phyloP scores from a whole-genome alignment of 53 echinoderm and acorn worm species.

The Patiria pectinifera region DNA sequence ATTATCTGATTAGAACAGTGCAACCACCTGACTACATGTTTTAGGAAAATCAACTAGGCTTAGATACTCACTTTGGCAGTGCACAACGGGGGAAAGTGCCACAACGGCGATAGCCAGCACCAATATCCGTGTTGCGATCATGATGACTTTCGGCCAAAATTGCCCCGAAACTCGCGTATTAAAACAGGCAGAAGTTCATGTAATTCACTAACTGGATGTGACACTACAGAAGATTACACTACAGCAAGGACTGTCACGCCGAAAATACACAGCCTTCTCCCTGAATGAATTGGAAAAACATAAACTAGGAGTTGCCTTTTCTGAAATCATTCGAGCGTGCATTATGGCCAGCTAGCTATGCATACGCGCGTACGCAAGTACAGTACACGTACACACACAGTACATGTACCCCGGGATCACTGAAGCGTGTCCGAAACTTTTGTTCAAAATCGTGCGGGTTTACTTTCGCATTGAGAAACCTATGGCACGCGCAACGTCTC shows the following conservation, averaged over 20 bases:
- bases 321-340: not conserved
- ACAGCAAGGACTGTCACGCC: not conserved
- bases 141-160: not conserved
- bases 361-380: not conserved
- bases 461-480: not conserved
- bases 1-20: too few species aligned
- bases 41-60: not conserved
- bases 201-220: not conserved
- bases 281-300: not conserved
- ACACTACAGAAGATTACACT: not conserved
- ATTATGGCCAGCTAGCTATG: not conserved
- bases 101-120: not conserved
- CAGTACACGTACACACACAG: not conserved
- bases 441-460: conserved; percentile 19
- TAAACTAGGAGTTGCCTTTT: conserved; percentile 27
- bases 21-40: too few species aligned
- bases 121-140: not conserved
- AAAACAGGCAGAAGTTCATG: not conserved
- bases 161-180: not conserved
- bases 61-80: conserved; percentile 21
- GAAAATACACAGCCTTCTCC: not conserved
- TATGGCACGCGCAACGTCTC: not conserved
- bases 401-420: not conserved
- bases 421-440: conserved; percentile 22
- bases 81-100: not conserved